Evolutionary conservation across 35 echinoderm and acorn worm genomes (phyloP).

Genomic region (Hemicentrotus pulcherrimus): DNA sequence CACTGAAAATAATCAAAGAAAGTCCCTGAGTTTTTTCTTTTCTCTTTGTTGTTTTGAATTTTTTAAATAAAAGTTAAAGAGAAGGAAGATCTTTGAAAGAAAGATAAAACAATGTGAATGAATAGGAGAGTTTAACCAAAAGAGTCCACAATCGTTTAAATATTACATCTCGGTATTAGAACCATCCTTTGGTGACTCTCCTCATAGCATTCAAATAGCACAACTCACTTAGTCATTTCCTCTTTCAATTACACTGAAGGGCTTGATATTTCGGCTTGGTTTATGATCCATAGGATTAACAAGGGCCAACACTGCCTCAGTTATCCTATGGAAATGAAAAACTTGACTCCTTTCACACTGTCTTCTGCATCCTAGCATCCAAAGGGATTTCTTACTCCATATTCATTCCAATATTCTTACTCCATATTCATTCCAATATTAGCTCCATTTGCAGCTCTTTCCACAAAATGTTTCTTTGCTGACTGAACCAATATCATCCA

Average conservation of each 20-base stretch:
- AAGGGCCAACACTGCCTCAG: not conserved
- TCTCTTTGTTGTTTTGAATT: not conserved
- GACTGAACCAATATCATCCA: not conserved
- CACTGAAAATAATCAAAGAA: slow-evolving; percentile 39
- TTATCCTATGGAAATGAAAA: not conserved
- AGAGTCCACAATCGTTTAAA: not conserved
- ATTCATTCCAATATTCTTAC: too few species aligned
- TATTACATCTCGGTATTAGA: not conserved
- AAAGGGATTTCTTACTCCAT: not conserved
- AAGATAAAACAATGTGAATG: slow-evolving; percentile 15
- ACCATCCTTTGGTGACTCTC: not conserved
- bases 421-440: not conserved
- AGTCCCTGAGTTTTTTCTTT: slow-evolving; percentile 24
- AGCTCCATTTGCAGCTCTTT: not conserved
- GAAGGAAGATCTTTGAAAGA: slow-evolving; percentile 53
- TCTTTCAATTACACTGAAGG: not conserved
- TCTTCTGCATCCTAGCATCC: not conserved
- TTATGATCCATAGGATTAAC: not conserved
- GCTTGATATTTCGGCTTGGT: not conserved
- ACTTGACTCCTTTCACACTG: not conserved
- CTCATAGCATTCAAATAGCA: not conserved
- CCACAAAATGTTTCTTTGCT: not conserved
- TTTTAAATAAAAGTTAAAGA: not conserved
- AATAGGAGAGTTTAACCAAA: not conserved
- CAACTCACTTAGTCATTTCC: not conserved